Base-by-base conservation (phyloP, 1,140 invertebrate genomes). In the Melipona quadrifasciata region DNA sequence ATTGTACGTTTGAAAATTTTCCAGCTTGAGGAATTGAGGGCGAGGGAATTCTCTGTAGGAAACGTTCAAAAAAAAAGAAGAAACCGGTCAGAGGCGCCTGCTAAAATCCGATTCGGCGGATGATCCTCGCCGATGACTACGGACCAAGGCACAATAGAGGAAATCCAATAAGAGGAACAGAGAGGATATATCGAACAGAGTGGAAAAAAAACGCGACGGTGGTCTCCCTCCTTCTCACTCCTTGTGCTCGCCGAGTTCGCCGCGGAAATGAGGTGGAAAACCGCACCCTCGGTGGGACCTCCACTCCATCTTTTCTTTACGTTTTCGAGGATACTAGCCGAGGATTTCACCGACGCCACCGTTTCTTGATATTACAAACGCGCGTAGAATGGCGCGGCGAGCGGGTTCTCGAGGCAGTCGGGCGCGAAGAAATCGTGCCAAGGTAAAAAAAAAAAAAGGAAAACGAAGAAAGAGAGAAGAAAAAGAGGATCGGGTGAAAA, bases 201-300 rank as follows among this genome's bases (percentile, higher is more conserved):
- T 31, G 57, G 12, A 55, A 17, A 19, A 19, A 57, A 12, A 16
- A 19, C n/a, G 58, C 19, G 24, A 58, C 39, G 39, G 39, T 10
- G 39, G 39, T 8, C 39, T 47, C 39, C 39, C 39, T 47, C 6
- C 39, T 47, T 47, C 6, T 47, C 39, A 8, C 39, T 47, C 39
- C 39, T 10, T 8, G 67, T 92, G 90, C 90, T 92, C 87, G 87
- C 87, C 91, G 91, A 90, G 91, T 89, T 93, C 89, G 91, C 87
- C 39, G 90, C 88, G 93, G 92, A 94, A 94, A 94, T 94, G 93
- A 94, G 92, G 90, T 91, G 93, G 93, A 93, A 94, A 94, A 93
- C 91, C 92, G 91, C 92, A 94, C 85, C 91, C 89, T 89, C 82
- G 72, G 39, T 47, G 39, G 78, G 65, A 73, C 51, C 58, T 80